Conservation (phyloP, 2,797 vertebrate species). For the Saguinus oedipus region DNA sequence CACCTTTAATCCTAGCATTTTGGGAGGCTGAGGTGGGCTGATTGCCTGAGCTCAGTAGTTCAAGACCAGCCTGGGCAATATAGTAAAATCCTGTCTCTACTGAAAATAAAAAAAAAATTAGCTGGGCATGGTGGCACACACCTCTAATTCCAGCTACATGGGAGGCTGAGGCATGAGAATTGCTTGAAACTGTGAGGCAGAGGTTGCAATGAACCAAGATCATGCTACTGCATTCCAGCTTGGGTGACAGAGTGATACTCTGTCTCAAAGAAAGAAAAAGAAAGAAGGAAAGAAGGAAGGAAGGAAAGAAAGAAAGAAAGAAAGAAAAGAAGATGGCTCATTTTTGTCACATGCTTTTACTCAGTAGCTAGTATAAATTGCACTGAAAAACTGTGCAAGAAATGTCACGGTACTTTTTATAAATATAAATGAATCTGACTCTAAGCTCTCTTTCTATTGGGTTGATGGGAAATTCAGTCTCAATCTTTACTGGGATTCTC, state of each 20-base stretch:
- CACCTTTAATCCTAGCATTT: neutral
- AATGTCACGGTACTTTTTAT: neutral
- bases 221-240: neutral
- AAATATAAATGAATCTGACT: neutral
- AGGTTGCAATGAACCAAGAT: neutral
- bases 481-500: neutral
- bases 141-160: neutral
- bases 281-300: too few relatives aligned
- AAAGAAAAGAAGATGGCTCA: constrained; percentile 48
- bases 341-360: neutral
- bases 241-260: neutral
- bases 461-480: neutral
- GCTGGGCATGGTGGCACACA: neutral
- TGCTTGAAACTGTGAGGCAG: neutral
- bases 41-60: neutral
- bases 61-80: neutral
- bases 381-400: neutral
- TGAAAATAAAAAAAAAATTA: neutral
- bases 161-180: neutral
- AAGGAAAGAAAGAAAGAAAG: too few relatives aligned
- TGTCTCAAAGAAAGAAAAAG: too few relatives aligned
- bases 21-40: neutral
- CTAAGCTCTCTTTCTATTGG: neutral
- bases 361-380: neutral
- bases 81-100: neutral